These are phyloP conservation scores for Apolygus lucorum DNA, from an alignment of 1,140 invertebrate genomes.

Conservation along the genomic window DNA sequence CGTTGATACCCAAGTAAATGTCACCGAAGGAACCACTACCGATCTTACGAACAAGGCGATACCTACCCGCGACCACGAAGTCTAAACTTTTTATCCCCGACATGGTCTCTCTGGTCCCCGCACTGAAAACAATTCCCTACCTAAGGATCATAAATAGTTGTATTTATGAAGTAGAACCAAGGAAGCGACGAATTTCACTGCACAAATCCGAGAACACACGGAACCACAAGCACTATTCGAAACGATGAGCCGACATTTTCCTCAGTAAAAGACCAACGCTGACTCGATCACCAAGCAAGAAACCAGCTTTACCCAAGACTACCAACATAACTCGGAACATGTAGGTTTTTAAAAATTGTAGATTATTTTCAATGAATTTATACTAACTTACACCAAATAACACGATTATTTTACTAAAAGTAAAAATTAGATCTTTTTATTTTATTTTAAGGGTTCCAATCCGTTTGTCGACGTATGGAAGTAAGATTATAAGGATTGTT, in stretches of 20 bases:
- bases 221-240: conserved; percentile 76
- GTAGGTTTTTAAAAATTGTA: too few relatives aligned
- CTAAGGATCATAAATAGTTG: neutral
- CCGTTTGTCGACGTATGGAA: too few relatives aligned
- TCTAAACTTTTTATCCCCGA: conserved; percentile 40
- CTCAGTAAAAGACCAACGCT: conserved; percentile 10
- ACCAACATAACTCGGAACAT: too few relatives aligned
- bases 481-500: too few relatives aligned
- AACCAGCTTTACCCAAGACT: neutral
- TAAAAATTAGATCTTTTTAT: too few relatives aligned
- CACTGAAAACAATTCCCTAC: neutral
- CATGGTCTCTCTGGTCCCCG: neutral
- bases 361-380: too few relatives aligned
- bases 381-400: too few relatives aligned
- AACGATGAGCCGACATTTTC: conserved; percentile 28
- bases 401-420: too few relatives aligned
- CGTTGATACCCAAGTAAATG: conserved; percentile 95
- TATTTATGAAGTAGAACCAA: neutral
- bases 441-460: too few relatives aligned
- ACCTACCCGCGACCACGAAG: conserved; percentile 81
- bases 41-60: conserved; percentile 92
- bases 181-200: neutral
- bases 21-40: conserved; percentile 98
- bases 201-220: conserved; percentile 52
- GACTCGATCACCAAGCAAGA: neutral